phyloP scores from a whole-genome alignment of 2,797 vertebrate genomes.

The Eidolon dupreanum region DNA sequence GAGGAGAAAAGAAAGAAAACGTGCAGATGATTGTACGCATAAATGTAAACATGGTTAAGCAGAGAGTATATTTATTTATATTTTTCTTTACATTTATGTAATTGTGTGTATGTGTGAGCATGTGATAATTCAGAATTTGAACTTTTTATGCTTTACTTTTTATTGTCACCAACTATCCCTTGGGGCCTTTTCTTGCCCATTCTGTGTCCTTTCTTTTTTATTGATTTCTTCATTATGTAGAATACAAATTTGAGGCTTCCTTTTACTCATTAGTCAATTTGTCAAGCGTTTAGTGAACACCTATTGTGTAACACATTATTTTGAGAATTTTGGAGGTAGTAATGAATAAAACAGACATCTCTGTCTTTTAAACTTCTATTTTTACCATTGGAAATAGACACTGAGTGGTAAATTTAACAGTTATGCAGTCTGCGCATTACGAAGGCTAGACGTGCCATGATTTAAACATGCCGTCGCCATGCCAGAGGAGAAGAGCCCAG shows the following conservation, averaged over 20 bases:
- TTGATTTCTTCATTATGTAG: background rate
- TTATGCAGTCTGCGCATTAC: background rate
- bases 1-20: background rate
- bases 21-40: background rate
- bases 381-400: background rate
- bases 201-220: background rate
- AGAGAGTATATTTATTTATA: background rate
- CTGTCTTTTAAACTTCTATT: background rate
- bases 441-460: background rate
- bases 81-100: background rate
- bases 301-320: background rate
- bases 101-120: background rate
- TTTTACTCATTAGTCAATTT: constrained; percentile 12
- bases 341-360: background rate
- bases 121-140: background rate
- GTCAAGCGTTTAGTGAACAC: background rate
- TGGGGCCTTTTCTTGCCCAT: background rate
- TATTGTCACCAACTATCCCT: background rate
- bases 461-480: background rate
- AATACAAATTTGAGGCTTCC: background rate
- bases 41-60: background rate
- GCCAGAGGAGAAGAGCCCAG: background rate
- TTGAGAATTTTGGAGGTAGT: background rate
- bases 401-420: background rate
- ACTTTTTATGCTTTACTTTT: background rate